phyloP scores from a whole-genome alignment of 2,888 invertebrate genomes.

The Microctonus brassicae region DNA sequence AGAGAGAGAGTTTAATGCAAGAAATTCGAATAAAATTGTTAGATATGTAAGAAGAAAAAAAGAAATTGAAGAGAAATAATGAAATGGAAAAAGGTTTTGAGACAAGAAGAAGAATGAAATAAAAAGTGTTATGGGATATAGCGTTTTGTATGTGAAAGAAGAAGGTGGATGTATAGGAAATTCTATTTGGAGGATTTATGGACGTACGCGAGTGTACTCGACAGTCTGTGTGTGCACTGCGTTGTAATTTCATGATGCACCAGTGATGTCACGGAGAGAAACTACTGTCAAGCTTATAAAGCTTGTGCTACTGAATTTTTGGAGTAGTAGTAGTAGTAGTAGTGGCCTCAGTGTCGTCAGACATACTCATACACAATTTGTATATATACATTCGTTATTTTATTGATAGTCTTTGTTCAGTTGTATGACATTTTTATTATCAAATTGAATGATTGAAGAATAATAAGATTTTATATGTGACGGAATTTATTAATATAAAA shows the following conservation, averaged over 20 bases:
- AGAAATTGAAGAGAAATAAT: too few species aligned
- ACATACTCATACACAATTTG: constrained; percentile 10
- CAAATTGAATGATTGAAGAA: background rate
- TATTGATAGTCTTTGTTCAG: background rate
- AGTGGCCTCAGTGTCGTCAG: constrained; percentile 15
- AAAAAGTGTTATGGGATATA: background rate
- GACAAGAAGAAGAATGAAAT: constrained; percentile 27
- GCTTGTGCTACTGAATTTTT: constrained; percentile 20
- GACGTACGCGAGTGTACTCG: constrained; percentile 46
- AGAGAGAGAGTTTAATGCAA: too few species aligned
- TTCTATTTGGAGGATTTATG: constrained; percentile 61
- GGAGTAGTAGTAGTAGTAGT: constrained; percentile 16
- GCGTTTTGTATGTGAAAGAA: constrained; percentile 36
- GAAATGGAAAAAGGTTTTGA: constrained; percentile 24
- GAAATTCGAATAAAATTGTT: too few species aligned
- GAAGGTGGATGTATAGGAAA: constrained; percentile 40
- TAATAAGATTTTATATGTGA: background rate
- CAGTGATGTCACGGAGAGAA: constrained; percentile 25
- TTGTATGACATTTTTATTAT: background rate
- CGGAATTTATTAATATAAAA: too few species aligned
- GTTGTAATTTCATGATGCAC: constrained; percentile 35
- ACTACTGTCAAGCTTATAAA: constrained; percentile 26
- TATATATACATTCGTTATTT: background rate
- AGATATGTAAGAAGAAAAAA: too few species aligned
- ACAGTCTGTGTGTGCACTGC: constrained; percentile 14